Percentiles rank a stretch among this genome's conserved stretches.
These are phyloP conservation scores for Musca vetustissima DNA, from an alignment of 1,140 invertebrate species.

Conservation along the genomic window DNA sequence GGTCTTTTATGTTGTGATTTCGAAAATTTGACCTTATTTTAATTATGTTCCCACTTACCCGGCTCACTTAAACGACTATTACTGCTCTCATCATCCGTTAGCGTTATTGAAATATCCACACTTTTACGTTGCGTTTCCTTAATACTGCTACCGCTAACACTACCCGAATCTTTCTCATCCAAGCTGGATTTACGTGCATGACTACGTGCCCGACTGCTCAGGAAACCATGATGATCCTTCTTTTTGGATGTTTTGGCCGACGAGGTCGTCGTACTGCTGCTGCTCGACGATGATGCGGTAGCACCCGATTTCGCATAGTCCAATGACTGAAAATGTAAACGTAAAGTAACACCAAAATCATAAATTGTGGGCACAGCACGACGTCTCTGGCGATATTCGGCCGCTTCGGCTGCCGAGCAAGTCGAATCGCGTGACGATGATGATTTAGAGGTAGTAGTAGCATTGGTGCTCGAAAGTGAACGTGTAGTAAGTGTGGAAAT, in stretches of 20 bases:
- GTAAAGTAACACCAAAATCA: slow-evolving; percentile 48
- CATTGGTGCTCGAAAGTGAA: background rate
- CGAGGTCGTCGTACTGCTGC: slow-evolving; percentile 41
- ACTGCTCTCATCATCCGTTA: slow-evolving; percentile 52
- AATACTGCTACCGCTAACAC: slow-evolving; percentile 33
- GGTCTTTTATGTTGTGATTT: no score
- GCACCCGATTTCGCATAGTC: slow-evolving; percentile 47
- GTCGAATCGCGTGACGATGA: slow-evolving; percentile 17
- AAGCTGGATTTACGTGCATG: slow-evolving; percentile 46
- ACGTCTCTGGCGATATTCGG: slow-evolving; percentile 35
- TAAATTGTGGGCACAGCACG: slow-evolving; percentile 50
- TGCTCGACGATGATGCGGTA: slow-evolving; percentile 44
- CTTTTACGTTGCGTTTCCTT: slow-evolving; percentile 44
- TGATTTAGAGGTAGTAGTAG: slow-evolving; percentile 7
- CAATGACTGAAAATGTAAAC: slow-evolving; percentile 51
- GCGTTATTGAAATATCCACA: slow-evolving; percentile 48
- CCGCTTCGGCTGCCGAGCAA: slow-evolving; percentile 28
- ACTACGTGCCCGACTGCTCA: slow-evolving; percentile 24
- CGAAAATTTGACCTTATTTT: no score
- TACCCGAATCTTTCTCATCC: slow-evolving; percentile 52
- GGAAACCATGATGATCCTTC: slow-evolving; percentile 30
- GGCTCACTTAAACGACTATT: slow-evolving; percentile 47
- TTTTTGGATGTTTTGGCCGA: slow-evolving; percentile 33
- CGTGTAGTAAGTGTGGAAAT: slow-evolving; percentile 20
- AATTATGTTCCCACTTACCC: slow-evolving; percentile 38